Percentiles rank a stretch among this genome's conserved stretches.
phyloP scores from a whole-genome alignment of 1,140 invertebrate species.

The Cotesia typhae region DNA sequence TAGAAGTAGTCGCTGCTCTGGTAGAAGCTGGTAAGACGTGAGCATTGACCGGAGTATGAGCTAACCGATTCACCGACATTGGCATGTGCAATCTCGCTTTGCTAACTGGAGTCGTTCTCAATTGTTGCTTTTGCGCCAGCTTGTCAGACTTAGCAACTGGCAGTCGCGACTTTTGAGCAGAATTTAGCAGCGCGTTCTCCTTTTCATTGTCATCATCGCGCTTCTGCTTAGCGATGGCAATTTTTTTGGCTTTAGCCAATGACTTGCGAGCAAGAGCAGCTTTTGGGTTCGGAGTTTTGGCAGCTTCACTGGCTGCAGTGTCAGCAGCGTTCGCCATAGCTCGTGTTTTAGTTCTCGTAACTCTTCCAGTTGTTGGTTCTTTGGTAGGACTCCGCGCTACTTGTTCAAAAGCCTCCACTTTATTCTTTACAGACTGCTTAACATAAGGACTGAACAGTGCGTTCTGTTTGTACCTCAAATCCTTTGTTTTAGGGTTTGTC shows the following conservation, averaged over 20 bases:
- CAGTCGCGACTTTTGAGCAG: slow-evolving; percentile 38
- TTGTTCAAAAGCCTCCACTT: slow-evolving; percentile 72
- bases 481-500: slow-evolving; percentile 3
- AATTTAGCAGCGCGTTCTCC: slow-evolving; percentile 48
- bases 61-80: slow-evolving; percentile 48
- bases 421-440: slow-evolving; percentile 70
- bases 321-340: slow-evolving; percentile 49
- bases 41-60: slow-evolving; percentile 50
- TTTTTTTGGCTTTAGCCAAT: slow-evolving; percentile 56
- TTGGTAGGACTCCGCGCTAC: slow-evolving; percentile 49
- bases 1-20: slow-evolving; percentile 51
- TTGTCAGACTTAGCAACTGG: slow-evolving; percentile 40
- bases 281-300: slow-evolving; percentile 20
- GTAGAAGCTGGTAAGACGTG: slow-evolving; percentile 45
- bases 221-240: slow-evolving; percentile 51
- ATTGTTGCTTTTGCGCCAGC: slow-evolving; percentile 36
- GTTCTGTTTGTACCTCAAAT: slow-evolving; percentile 49
- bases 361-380: slow-evolving; percentile 43
- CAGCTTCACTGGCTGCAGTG: slow-evolving; percentile 14
- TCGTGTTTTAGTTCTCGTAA: slow-evolving; percentile 63
- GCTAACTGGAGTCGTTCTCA: slow-evolving; percentile 53
- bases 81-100: slow-evolving; percentile 52
- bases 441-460: slow-evolving; percentile 67
- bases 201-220: slow-evolving; percentile 50
- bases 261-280: slow-evolving; percentile 56